Evolutionary conservation across 1,140 invertebrate genomes (phyloP).

Genomic region (Neotoxoptera formosana): DNA sequence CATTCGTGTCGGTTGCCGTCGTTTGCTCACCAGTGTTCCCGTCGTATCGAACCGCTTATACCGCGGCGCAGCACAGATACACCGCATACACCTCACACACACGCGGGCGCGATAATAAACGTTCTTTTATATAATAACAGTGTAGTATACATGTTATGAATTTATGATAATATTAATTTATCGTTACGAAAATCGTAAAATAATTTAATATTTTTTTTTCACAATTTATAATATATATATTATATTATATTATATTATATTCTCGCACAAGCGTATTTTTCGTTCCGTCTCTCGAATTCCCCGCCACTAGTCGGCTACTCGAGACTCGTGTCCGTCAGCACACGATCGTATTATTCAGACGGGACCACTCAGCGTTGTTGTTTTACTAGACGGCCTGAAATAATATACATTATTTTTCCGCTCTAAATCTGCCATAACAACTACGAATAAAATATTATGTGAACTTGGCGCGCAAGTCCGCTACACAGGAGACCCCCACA

Average conservation of each 20-base stretch:
- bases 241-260: not conserved
- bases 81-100: not conserved
- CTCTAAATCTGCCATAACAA: not conserved
- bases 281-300: not conserved
- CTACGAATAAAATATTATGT: not conserved
- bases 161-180: not conserved
- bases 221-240: not conserved
- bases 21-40: slow-evolving; percentile 51
- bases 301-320: not conserved
- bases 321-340: not conserved
- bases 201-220: not conserved
- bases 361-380: too few relatives aligned
- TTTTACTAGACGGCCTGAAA: not conserved
- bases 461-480: not conserved
- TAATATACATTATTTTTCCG: not conserved
- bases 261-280: not conserved
- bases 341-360: not conserved
- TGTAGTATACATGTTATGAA: not conserved
- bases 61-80: slow-evolving; percentile 38
- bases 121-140: not conserved
- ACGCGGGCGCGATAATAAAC: slow-evolving; percentile 22
- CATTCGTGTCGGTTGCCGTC: slow-evolving; percentile 42
- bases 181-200: not conserved
- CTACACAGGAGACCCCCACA: not conserved
- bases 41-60: slow-evolving; percentile 56